Base-by-base conservation (phyloP, 2,113 vertebrate genomes). In the Labeo catla region DNA sequence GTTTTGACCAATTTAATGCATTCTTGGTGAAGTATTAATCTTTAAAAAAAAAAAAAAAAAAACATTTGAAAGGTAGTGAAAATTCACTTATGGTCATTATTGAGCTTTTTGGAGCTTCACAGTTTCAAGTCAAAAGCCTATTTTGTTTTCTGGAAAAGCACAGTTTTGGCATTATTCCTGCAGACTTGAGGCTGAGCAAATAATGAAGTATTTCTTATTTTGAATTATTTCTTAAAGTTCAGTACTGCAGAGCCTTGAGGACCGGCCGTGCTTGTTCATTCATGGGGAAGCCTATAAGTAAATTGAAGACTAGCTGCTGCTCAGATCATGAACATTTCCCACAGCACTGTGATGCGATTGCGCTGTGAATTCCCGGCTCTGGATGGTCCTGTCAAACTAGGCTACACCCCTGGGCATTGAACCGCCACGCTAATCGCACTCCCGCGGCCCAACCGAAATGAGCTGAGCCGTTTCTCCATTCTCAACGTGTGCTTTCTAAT, bases 401-500 rank as follows among this genome's bases (percentile, higher is more conserved):
- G 34, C 59, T 28, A 49, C 49, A 57, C 78, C 50, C 8, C 47
- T 83, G 63, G 49, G 59, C 28, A 84, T 47, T 87, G 12, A 47
- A 59, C 13, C 7, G 34, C 47, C 15, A 10, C 54, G 16, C 70
- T 77, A n/a, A 65, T 65, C 65, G 57, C 50, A 50, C 49, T 73
- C 63, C 15, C 36, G 50, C 74, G 45, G 66, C 34, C 23, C 21
- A 36, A 50, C 28, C 1, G 8, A 72, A 87, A 87, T 84, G 57
- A 77, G 39, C 59, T 50, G 19, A 39, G 10, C 28, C 9, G 9
- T 36, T 81, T 70, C 61, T 59, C 76, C 59, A 77, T 63, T 68
- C 81, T 59, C 8, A 65, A 2, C 21, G 49, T 54, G 66, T 83
- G 66, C 66, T 84, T 84, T 73, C 50, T 84, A 54, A 84, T 84